Base-by-base conservation (phyloP, 1,140 invertebrate species). In the Argopecten irradians region DNA sequence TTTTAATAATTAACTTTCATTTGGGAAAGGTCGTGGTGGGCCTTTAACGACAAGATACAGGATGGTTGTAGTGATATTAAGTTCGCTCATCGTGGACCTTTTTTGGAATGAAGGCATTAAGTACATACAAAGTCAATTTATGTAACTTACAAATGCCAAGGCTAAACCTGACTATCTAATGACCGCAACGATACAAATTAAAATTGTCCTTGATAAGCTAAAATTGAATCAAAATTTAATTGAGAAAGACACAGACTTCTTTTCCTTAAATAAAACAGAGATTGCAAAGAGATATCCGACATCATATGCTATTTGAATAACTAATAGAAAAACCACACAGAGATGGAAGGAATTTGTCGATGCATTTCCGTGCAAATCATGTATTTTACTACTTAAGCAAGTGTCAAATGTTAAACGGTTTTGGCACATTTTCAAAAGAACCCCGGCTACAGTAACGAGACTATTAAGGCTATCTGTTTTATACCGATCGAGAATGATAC, bases 391-490 rank as follows among this genome's bases (percentile, higher is more conserved):
- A 28, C 22, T 71, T 71, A 71, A 28, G 55, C 55, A 71, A 71
- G 55, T 71, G 55, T 71, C 55, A 71, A n/a, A 71, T 71, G 55
- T 71, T 71, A 71, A 71, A 71, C 22, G 55, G 28, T 71, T 71
- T 71, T 71, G 55, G 55, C 55, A 28, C 55, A 71, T 71, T 71
- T 71, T 71, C 55, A 71, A 71, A 71, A 71, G 55, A 71, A n/a
- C 55, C 55, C 0, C 55, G 55, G 55, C 14, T 28, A 28, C 55
- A 16, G 55, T 71, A 71, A 71, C 55, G n/a, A 28, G 55, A 28
- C 22, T 16, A 71, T 71, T 71, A 28, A 71, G 0, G 22, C 11
- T 71, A 71, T 71, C 55, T 71, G 22, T n/a, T 71, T 71, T 28
- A 71, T 22, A n/a, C 22, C 16, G 22, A 28, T 28, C 55, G 55